A percentile compares a stretch with the other conserved stretches of the same genome.
These are phyloP conservation scores for Urophycis tenuis DNA, from an alignment of 2,797 vertebrate genomes.

Conservation along the genomic window DNA sequence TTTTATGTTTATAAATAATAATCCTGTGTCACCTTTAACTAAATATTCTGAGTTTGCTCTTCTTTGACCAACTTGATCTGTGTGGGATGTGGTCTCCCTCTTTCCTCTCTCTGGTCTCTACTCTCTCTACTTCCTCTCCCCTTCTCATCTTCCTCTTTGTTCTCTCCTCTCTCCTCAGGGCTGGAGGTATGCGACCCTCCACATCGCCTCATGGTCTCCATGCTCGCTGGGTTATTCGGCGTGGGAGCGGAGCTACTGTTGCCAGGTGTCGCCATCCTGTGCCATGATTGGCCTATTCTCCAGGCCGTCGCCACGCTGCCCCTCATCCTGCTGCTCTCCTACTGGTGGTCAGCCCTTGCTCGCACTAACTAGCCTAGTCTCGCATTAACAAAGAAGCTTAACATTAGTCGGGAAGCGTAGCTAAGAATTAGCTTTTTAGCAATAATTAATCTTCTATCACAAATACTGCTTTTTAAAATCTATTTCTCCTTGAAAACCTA, in stretches of 20 bases:
- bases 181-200: slow-evolving; percentile 82
- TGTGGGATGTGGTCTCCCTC: too few species aligned
- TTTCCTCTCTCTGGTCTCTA: too few species aligned
- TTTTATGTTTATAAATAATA: too few species aligned
- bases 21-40: too few species aligned
- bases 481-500: not conserved
- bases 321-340: slow-evolving; percentile 73
- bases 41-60: too few species aligned
- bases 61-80: too few species aligned
- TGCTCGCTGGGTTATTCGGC: slow-evolving; percentile 77
- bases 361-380: slow-evolving; percentile 48
- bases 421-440: too few species aligned
- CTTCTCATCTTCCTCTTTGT: not conserved
- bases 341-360: slow-evolving; percentile 78
- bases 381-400: not conserved
- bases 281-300: slow-evolving; percentile 77
- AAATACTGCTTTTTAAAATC: not conserved
- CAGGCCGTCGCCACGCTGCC: slow-evolving; percentile 77
- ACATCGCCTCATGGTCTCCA: slow-evolving; percentile 74
- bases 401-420: not conserved
- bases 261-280: slow-evolving; percentile 74
- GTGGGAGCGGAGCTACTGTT: slow-evolving; percentile 78
- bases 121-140: not conserved
- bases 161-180: slow-evolving; percentile 58
- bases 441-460: not conserved